Conservation (phyloP, 2,797 vertebrate species). For the Neosalanx taihuensis region DNA sequence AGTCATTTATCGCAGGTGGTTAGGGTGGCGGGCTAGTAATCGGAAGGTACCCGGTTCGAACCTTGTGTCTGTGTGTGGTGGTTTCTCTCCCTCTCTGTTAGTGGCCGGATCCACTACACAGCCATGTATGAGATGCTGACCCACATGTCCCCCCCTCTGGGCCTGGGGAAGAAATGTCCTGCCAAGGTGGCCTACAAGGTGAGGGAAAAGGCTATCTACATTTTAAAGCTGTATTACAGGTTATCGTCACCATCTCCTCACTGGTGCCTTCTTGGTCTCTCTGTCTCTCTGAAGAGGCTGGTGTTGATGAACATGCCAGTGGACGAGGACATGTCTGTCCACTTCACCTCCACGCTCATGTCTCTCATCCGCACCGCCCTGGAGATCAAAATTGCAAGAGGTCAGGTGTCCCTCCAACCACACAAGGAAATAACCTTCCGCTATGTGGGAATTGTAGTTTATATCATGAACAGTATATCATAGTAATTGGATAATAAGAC, state of each 20-base stretch:
- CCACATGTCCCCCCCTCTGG: slow-evolving; percentile 98
- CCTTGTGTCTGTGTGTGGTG: slow-evolving; percentile 38
- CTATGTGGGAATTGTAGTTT: neutral
- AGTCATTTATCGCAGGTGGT: too few species aligned
- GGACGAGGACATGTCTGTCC: slow-evolving; percentile 94
- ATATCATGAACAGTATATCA: neutral
- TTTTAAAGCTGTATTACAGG: neutral
- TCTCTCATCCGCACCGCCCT: slow-evolving; percentile 94
- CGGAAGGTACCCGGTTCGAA: too few species aligned
- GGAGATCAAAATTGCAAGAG: slow-evolving; percentile 97
- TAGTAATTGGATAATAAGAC: too few species aligned
- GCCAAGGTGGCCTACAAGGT: slow-evolving; percentile 99
- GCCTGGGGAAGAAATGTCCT: slow-evolving; percentile 98
- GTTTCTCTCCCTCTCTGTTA: slow-evolving; percentile 48
- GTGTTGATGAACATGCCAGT: slow-evolving; percentile 99
- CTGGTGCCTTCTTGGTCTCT: neutral
- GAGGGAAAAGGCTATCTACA: slow-evolving; percentile 57
- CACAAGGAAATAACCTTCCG: neutral
- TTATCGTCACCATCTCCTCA: neutral
- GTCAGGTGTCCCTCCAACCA: slow-evolving; percentile 57
- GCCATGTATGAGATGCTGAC: slow-evolving; percentile 99
- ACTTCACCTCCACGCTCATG: slow-evolving; percentile 98
- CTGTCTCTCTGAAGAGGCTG: slow-evolving; percentile 80
- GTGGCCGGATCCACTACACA: slow-evolving; percentile 98
- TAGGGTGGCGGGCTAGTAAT: too few species aligned